Base-by-base conservation (phyloP, 1,140 invertebrate genomes). In the Grapholita molesta region DNA sequence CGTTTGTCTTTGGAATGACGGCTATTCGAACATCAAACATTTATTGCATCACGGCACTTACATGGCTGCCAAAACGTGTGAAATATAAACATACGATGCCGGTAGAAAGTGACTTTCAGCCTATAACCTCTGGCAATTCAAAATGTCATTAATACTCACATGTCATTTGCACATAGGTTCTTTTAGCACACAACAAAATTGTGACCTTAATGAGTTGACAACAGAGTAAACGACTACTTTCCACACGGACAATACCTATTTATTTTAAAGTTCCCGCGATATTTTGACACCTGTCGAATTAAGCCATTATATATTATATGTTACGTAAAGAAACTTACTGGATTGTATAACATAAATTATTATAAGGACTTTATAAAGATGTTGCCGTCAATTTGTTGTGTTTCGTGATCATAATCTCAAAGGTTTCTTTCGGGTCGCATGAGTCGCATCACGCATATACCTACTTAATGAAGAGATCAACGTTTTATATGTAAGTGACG, bases 21-120 rank as follows among this genome's bases (percentile, higher is more conserved):
- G 21, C 7, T 48, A 48, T 48, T 30, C 55, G 24, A 25, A 30
- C 65, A 61, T 38, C 33, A 64, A 68, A 61, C 33, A 71, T 71
- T 57, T 67, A 70, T 75, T 75, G 71, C 71, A 61, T 75, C 70
- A 75, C 65, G 32, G 25, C 28, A 33, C 25, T 70, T 71, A 68
- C 66, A 70, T 69, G 73, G 69, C 55, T 78, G 75, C 74, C 73
- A 78, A 79, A 83, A 83, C 82, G 82, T 82, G 82, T 80, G 79
- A 84, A 83, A 78, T 77, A 82, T 71, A 78, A 75, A 79, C 74
- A 71, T 53, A 30, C 32, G 28, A 2, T 23, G 12, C 12, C 55
- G 24, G 55, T 61, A 61, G 55, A 61, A 61, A 61, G 55, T 61
- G 12, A 18, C 55, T 61, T 61, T 61, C 55, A 61, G 55, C 55